phyloP scores from a whole-genome alignment of 2,888 invertebrate genomes.

The Pardosa pseudoannulata region DNA sequence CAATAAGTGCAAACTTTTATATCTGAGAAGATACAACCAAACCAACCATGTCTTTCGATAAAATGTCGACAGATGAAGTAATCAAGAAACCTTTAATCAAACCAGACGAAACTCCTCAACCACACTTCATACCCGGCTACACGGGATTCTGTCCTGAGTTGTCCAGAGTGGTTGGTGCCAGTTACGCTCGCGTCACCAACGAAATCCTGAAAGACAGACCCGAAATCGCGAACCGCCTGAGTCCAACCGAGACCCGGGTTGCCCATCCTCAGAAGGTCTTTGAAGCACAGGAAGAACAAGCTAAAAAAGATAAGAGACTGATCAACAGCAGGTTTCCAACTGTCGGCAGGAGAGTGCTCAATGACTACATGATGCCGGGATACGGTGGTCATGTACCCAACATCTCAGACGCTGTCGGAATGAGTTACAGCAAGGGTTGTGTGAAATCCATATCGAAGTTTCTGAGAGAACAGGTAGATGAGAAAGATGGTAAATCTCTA shows the following conservation, averaged over 20 bases:
- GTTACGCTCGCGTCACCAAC: not conserved
- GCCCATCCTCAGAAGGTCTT: slow-evolving; percentile 2
- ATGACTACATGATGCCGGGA: slow-evolving; percentile 31
- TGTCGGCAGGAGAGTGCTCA: slow-evolving; percentile 13
- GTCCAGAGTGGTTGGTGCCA: not conserved
- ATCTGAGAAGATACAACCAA: too few relatives aligned
- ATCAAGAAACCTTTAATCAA: slow-evolving; percentile 34
- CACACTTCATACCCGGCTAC: slow-evolving; percentile 50
- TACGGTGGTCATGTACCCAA: slow-evolving; percentile 28
- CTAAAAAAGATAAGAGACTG: not conserved
- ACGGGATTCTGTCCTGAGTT: slow-evolving; percentile 39
- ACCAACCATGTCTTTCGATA: slow-evolving; percentile 33
- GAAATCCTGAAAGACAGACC: slow-evolving; percentile 18
- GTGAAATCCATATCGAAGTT: slow-evolving; percentile 10
- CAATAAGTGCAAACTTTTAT: too few relatives aligned
- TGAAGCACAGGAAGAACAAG: not conserved
- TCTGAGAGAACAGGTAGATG: not conserved
- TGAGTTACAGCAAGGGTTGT: not conserved
- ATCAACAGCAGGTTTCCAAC: slow-evolving; percentile 20
- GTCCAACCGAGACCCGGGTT: not conserved
- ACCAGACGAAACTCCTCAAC: slow-evolving; percentile 8
- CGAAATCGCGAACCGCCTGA: slow-evolving; percentile 11
- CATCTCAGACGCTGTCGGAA: slow-evolving; percentile 11
- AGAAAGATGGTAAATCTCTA: not conserved
- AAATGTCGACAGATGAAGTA: slow-evolving; percentile 35